Base-by-base conservation (phyloP, 2,888 invertebrate genomes). In the Drosophila pegasa region DNA sequence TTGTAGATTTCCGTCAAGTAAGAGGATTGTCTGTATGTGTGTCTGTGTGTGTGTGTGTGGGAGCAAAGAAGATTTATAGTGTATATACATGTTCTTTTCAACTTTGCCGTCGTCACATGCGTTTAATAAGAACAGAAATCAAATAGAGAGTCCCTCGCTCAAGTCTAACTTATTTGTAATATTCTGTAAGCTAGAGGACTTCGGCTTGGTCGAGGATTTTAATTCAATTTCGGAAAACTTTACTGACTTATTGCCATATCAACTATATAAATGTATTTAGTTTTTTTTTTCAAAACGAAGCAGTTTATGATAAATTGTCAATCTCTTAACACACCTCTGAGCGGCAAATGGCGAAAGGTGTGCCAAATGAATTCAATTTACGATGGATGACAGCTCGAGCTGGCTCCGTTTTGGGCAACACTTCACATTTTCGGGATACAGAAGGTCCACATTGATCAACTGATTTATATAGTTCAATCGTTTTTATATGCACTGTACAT, bases 391-490 rank as follows among this genome's bases (percentile, higher is more conserved):
- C 25, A 52, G 52, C 63, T 31, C 20, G 57, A 14, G 56, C 43
- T 63, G 48, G 54, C 47, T 67, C 29, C 40, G 52, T 60, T 79
- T 72, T 52, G 58, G 45, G 69, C 64, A 18, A 48, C 68, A 72
- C 54, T 62, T 69, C 43, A 45, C 50, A 43, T 51, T 43, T 58
- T 38, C 38, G 18, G 27, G 31, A 9, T 45, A 56, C 20, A 10
- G 20, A 12, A 16, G 41, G 43, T 12, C 33, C 43, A 8, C 29
- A 22, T 12, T 55, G 47, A 54, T 64, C 51, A 20, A 55, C 62
- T 75, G 82, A 77, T 80, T 85, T 85, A 83, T 83, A 68, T 62
- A 75, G 77, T 61, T 78, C 75, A 82, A 79, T 78, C 78, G 78
- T 48, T 74, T 74, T 63, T 86, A 57, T 82, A 76, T 78, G 70